Conservation (phyloP, 2,888 invertebrate genomes). For the Dasysyrphus albostriatus region DNA sequence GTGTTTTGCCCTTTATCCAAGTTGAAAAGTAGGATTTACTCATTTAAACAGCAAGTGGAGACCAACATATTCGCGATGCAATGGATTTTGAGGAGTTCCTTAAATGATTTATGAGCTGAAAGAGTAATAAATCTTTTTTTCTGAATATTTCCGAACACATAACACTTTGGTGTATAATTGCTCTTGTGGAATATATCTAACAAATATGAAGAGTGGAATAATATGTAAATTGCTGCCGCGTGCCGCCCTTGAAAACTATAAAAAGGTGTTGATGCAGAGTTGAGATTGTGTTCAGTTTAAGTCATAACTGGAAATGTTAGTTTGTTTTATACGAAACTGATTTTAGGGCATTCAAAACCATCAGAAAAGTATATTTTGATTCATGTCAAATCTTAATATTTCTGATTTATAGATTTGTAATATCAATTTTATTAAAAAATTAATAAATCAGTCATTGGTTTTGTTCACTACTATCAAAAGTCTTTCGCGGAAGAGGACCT, state of each 20-base stretch:
- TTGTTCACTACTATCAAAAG: no score
- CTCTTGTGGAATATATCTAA: constrained; percentile 1
- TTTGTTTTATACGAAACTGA: no score
- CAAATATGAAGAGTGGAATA: background rate
- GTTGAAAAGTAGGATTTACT: background rate
- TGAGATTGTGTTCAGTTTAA: no score
- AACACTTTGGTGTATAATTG: constrained; percentile 6
- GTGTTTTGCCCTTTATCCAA: background rate
- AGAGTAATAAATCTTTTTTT: constrained; percentile 24
- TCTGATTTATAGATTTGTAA: no score
- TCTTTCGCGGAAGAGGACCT: no score
- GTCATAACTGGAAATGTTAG: no score
- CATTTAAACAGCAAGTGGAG: background rate
- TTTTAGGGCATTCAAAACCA: no score
- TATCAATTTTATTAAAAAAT: no score
- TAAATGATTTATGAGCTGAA: constrained; percentile 19
- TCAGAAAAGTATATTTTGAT: no score
- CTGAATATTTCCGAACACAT: background rate
- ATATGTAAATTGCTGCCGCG: background rate
- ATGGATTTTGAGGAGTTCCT: constrained; percentile 19
- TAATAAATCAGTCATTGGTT: no score
- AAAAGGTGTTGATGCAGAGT: background rate
- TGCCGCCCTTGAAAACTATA: background rate
- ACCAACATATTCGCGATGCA: constrained; percentile 13
- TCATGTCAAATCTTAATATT: no score